Evolutionary conservation across 2,113 vertebrate species (phyloP), one percentile per base, ranked within the genome.

Genomic region (Canis aureus): DNA sequence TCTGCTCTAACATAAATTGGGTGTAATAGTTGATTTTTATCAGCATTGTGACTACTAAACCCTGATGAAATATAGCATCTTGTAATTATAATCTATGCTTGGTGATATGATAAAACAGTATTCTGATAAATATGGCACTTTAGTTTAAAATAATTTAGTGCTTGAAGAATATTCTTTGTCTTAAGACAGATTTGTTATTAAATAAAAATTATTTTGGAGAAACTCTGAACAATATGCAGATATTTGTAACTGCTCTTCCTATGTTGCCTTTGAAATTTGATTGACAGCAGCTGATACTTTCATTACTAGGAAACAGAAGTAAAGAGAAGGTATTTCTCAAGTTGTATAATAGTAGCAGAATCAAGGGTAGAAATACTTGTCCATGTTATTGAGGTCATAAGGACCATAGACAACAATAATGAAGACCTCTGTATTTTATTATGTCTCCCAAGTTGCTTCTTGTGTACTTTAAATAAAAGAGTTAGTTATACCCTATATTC

Each of bases 191-290:
- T 16, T 96, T 92, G 3, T 59, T 92, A 86, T 89, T 71, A 91
- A 92, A 80, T 62, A 66, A 87, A 93, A 95, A 62, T 60, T 95
- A 84, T 89, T 97, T 97, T 91, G 66, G 69, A 93, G 59, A 60
- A 96, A 88, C 11, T 81, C 38, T 71, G 35, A 92, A 29, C 49
- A 97, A n/a, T 66, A 79, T 15, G 71, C 32, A 62, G 53, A 66
- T 53, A 80, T 86, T 93, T 95, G 25, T 96, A 87, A 82, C 23
- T 95, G 59, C 22, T 25, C 20, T 91, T 86, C 17, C 29, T 76
- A 35, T 79, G 38, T 84, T 89, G 35, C 35, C 12, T 81, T 90
- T 90, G 66, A 90, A 89, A 74, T 93, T 73, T 93, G 59, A n/a
- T 81, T 90, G 51, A 74, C 67, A 59, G 1, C 29, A 76, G 13